A percentile compares a stretch with the other conserved stretches of the same genome.
These are phyloP conservation scores for Osmerus eperlanus DNA, from an alignment of 2,113 vertebrate genomes.

Conservation along the genomic window DNA sequence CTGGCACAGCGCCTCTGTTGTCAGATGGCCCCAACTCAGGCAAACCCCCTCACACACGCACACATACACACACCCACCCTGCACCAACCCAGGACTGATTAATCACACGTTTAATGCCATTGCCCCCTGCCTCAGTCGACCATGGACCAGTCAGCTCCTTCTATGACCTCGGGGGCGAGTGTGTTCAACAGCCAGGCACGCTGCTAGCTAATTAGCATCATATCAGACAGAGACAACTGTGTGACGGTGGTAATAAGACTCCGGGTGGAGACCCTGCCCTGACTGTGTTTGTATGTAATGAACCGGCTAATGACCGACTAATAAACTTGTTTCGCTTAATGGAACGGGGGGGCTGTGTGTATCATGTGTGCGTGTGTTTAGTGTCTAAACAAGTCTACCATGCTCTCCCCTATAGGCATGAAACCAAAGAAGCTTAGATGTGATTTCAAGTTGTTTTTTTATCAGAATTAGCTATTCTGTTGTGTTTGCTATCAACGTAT, in stretches of 20 bases:
- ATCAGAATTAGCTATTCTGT: background rate
- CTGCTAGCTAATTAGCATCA: conserved; percentile 66
- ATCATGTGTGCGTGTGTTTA: background rate
- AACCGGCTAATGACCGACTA: conserved; percentile 66
- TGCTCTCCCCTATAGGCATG: background rate
- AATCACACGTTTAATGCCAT: conserved; percentile 64
- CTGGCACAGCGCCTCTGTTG: conserved; percentile 72
- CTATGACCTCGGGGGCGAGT: conserved; percentile 56
- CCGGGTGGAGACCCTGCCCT: conserved; percentile 47
- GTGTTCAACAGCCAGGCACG: conserved; percentile 56
- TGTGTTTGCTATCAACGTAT: background rate
- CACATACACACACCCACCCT: background rate
- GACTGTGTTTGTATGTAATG: conserved; percentile 65
- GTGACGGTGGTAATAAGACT: conserved; percentile 54
- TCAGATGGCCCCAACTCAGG: conserved; percentile 62
- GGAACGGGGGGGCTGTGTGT: background rate
- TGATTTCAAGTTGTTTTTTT: background rate
- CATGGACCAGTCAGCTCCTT: conserved; percentile 56
- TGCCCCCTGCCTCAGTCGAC: conserved; percentile 33
- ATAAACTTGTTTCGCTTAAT: conserved; percentile 61
- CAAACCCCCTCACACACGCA: conserved; percentile 33
- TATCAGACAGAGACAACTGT: conserved; percentile 56
- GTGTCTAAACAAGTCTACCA: no score
- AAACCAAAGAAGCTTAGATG: background rate
- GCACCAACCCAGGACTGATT: conserved; percentile 59